Evolutionary conservation across 2,113 vertebrate species (phyloP), one percentile per base, ranked within the genome.

Genomic region (Ammodramus savannarum): DNA sequence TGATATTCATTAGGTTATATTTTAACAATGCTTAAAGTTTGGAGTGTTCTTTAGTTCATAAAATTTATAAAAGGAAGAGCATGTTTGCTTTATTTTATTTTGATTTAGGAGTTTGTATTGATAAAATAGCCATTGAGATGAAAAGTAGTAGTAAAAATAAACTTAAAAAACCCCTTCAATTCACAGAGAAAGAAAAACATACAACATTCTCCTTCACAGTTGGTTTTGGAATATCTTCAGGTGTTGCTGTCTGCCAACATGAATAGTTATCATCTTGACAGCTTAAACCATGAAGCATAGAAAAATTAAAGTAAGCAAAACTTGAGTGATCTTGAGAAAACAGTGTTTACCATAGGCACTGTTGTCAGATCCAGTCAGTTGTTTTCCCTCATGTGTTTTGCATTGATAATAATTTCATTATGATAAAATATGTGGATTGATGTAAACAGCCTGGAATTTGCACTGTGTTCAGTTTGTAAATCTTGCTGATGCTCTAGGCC

Each of bases 271-370:
- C 39, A 58, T 66, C 51, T 80, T 95, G 76, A 77, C 79, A 85
- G 79, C 36, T 85, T 76, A 68, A 90, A 73, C 62, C 44, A 73
- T 20, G 25, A 76, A 86, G 46, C n/a, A 17, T 31, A 61, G 27
- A 90, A 88, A 88, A 86, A 85, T 38, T 57, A 36, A 87, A 85
- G 41, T 63, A 92, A 86, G 72, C 80, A 88, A 73, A 83, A 89
- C 22, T 80, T 83, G 22, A 76, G 6, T 36, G 38, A 87, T 74
- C 46, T 66, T 57, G 32, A 90, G 69, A 79, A 85, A 88, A 71
- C 9, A 32, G 13, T 62, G 32, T 89, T 76, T 68, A 57, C 44
- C 29, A 38, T 25, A 49, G 41, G 7, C 14, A 38, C 5, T 27
- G 19, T 49, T 93, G 87, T 79, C 67, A 88, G 62, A 90, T 83